Conservation (phyloP, 2,113 vertebrate genomes). For the Brachypteracias leptosomus region DNA sequence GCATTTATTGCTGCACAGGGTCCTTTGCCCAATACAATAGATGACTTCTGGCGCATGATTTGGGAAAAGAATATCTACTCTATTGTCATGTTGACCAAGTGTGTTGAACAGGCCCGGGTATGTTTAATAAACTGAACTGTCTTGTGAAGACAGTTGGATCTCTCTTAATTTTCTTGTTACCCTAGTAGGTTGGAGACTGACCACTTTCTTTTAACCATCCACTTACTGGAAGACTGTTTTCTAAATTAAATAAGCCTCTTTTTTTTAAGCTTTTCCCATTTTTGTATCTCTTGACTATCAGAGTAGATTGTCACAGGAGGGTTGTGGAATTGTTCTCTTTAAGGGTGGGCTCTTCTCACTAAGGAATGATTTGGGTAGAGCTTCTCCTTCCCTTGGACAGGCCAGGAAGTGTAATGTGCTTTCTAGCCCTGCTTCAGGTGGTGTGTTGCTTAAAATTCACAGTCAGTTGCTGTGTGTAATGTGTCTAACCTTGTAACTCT, state of each 20-base stretch:
- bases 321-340: rapidly evolving
- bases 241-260: not conserved
- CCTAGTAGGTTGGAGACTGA: not conserved
- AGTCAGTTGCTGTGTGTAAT: not conserved
- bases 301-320: not conserved
- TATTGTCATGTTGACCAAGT: conserved; percentile 94
- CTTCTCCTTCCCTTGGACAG: not conserved
- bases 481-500: not conserved
- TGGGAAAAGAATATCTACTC: conserved; percentile 92
- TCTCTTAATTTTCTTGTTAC: not conserved
- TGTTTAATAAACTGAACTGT: conserved; percentile 63
- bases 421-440: not conserved
- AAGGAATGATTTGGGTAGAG: not conserved
- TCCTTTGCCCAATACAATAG: conserved; percentile 86
- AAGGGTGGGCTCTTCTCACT: not conserved
- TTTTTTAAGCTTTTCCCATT: not conserved
- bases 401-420: rapidly evolving
- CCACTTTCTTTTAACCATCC: not conserved
- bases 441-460: not conserved
- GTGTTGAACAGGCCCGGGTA: conserved; percentile 92
- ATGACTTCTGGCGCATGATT: conserved; percentile 96
- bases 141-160: not conserved
- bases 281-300: not conserved
- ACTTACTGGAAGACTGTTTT: not conserved
- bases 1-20: conserved; percentile 96